Evolutionary conservation across 2,888 invertebrate genomes (phyloP), one percentile per base, ranked within the genome.

Genomic region (Scelioninae gen. 2): DNA sequence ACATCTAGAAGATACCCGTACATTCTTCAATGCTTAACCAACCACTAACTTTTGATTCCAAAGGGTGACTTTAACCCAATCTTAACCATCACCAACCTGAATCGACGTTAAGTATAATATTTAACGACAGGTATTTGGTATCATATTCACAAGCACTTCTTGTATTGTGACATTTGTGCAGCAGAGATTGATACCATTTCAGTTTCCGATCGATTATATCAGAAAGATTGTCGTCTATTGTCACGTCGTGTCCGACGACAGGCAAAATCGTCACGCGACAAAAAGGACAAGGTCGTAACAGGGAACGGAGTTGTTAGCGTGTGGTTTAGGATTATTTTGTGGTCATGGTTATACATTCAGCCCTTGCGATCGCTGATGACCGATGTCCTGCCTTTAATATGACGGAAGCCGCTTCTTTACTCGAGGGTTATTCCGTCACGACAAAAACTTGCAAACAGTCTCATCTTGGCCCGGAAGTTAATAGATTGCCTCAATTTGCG

Each of bases 231-330:
- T 60, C 52, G 22, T 22, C 33, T 28, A 45, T 61, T 69, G 69
- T 61, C 58, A 43, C 60, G 48, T 48, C 25, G 25, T 16, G 48
- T 41, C 35, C 46, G 48, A 57, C 55, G 65, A 72, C 72, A 60
- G 43, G 53, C 71, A 22, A 53, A 69, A 70, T 73, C 60, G 75
- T 75, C 75, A 69, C 60, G 75, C 68, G 50, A 68, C 64, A 43
- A 39, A 35, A 69, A 64, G 52, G 67, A 78, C 72, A 77, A 79
- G 80, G 78, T 75, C 76, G 78, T 73, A 80, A 79, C 70, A 31
- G 75, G 76, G 78, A 80, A 81, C 80, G 79, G n/a, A 84, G 83
- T 82, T 83, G 83, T 82, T 83, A 83, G 73, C 76, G 78, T 82
- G 84, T 77, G 83, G 84, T 81, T 81, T 79, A 64, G 71, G 75